Percentiles rank a stretch among this genome's conserved stretches.
phyloP scores from a whole-genome alignment of 1,140 invertebrate genomes.

The Thaumetopoea pityocampa region DNA sequence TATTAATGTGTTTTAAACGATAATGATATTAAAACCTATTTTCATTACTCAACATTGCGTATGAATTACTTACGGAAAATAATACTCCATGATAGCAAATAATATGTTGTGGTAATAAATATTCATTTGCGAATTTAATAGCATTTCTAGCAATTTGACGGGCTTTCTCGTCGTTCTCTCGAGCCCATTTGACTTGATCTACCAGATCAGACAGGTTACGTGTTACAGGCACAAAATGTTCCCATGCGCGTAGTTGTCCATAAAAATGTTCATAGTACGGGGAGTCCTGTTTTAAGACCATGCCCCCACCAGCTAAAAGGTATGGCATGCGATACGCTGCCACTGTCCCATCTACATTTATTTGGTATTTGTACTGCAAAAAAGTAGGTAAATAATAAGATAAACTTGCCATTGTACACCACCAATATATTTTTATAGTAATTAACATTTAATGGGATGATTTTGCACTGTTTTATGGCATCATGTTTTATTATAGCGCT shows the following conservation, averaged over 20 bases:
- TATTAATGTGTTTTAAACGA: too few species aligned
- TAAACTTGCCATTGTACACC: slow-evolving; percentile 1
- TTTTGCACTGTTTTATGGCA: too few species aligned
- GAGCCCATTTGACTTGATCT: slow-evolving; percentile 88
- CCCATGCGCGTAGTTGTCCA: slow-evolving; percentile 81
- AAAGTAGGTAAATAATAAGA: slow-evolving; percentile 8
- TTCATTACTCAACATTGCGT: background rate
- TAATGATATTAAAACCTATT: background rate
- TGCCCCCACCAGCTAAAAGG: slow-evolving; percentile 88
- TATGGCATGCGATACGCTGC: slow-evolving; percentile 97
- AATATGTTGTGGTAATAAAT: slow-evolving; percentile 90
- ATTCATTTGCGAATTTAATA: slow-evolving; percentile 83
- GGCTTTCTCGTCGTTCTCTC: slow-evolving; percentile 84
- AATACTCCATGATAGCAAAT: slow-evolving; percentile 93
- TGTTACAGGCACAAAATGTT: slow-evolving; percentile 92
- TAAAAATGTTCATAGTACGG: slow-evolving; percentile 97
- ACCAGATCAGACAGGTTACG: slow-evolving; percentile 88
- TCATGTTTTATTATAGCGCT: too few species aligned
- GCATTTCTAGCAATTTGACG: slow-evolving; percentile 83
- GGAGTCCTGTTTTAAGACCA: slow-evolving; percentile 95
- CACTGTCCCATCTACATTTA: slow-evolving; percentile 97
- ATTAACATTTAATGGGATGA: too few species aligned
- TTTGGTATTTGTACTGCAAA: slow-evolving; percentile 95
- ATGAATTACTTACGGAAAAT: slow-evolving; percentile 80
- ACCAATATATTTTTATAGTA: too few species aligned